Base-by-base conservation (phyloP, 2,888 invertebrate species). In the Ethmia dodecea region DNA sequence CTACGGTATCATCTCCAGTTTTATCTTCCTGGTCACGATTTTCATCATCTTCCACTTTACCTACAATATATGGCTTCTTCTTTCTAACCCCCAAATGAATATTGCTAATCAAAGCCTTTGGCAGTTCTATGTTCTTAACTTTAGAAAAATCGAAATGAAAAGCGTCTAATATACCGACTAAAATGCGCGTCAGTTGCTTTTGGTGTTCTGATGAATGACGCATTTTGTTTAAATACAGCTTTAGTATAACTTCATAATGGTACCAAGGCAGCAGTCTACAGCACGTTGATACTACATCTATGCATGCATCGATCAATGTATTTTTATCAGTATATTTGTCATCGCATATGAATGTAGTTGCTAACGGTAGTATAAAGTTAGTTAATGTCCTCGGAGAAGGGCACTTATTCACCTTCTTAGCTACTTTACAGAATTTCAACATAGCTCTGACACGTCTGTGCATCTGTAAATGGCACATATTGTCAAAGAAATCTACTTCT, bases 401-500 rank as follows among this genome's bases (percentile, higher is more conserved):
- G 13, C 88, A 74, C 40, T 89, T 89, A 1, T 69, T 77, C 40
- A 90, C 72, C 13, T 89, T 89, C 59, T 88, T 92, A 26, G 90
- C 89, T 4, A 92, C 69, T 45, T 89, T 89, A 40, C 90, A 90
- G 60, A 95, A 93, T 55, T 93, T 93, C 10, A 92, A 70, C 28
- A 98, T 67, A 0, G 97, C 98, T 55, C 95, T 89, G 0, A 93
- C 93, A 59, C 95, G 92, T 40, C 97, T 89, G 65, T 97, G 96
- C 36, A 92, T 79, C 84, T 98, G 94, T 28, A 95, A 73, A 78
- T 99, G 98, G 14, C 91, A 90, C 59, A 97, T 91, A 65, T 98
- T 98, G 59, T 96, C 95, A 65, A 97, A 98, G 88, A 99, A 97
- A 73, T 99, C 98, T 0, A 94, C 92, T 70, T 98, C 97, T 5